Evolutionary conservation across 2,888 invertebrate species (phyloP), one percentile per base, ranked within the genome.

Genomic region (Argyra leucocephala): DNA sequence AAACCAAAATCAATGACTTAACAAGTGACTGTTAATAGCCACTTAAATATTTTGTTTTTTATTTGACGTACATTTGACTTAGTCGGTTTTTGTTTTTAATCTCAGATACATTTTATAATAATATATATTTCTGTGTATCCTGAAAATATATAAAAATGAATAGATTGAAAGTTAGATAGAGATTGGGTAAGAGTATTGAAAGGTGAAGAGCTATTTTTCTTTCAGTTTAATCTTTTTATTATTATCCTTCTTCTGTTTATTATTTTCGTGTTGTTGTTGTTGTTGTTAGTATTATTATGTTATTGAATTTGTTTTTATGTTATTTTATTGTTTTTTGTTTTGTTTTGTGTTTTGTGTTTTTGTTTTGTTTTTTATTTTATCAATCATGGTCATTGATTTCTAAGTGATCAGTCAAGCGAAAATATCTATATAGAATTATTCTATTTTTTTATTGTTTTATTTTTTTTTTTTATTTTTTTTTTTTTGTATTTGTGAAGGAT

Each of bases 351-450:
- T 48, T 10, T 48, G 1, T n/a, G 18, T 48, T 48, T 48, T 48
- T 48, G 7, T 9, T n/a, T 48, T 48, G 5, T 31, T 31, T 48
- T 15, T 48, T 48, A 5, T 48, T 48, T 48, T 48, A 61, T 26
- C 24, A 31, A 61, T 61, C n/a, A 61, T 67, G 67, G 68, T 67
- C 68, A 68, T 68, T 67, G 67, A 67, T 68, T 68, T 68, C 67
- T 68, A 62, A 66, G 63, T 64, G 66, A 68, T 67, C 67, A 66
- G 66, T 65, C 68, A 64, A 64, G 65, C 63, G 66, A 62, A 61
- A 24, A 22, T 22, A 58, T 58, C 58, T 22, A 58, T 58, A 58
- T 58, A 22, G 10, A 58, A 22, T 58, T 58, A 7, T 58, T 58
- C 12, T 58, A 15, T 58, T 22, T 58, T 10, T 22, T 22, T 58